A percentile compares a stretch with the other conserved stretches of the same genome.
phyloP scores from a whole-genome alignment of 2,888 invertebrate genomes.

The Junonia oenone region DNA sequence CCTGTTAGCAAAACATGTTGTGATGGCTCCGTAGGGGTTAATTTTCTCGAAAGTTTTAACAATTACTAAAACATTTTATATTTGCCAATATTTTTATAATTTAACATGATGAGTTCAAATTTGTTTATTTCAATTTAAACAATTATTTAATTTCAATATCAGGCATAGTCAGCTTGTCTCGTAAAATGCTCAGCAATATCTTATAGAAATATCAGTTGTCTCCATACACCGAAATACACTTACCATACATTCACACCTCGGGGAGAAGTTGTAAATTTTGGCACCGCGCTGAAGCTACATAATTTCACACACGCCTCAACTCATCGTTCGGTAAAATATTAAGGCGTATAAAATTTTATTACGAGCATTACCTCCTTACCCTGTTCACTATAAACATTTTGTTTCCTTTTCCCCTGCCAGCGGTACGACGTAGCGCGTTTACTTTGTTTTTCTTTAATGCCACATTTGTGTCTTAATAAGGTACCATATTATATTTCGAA shows the following conservation, averaged over 20 bases:
- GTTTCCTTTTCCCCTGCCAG: constrained; percentile 50
- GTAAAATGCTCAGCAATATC: constrained; percentile 2
- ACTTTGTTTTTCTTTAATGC: constrained; percentile 67
- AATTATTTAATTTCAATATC: not conserved
- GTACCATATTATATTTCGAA: constrained; percentile 66
- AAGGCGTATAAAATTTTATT: constrained; percentile 77
- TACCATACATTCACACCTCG: constrained; percentile 35
- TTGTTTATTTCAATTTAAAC: not conserved
- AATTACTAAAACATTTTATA: not conserved
- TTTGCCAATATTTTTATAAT: not conserved
- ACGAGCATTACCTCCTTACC: constrained; percentile 67
- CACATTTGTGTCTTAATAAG: constrained; percentile 74
- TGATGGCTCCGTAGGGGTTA: constrained; percentile 53
- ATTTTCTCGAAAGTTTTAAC: constrained; percentile 38
- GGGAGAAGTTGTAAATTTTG: constrained; percentile 55
- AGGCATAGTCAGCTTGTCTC: not conserved
- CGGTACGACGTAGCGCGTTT: constrained; percentile 38
- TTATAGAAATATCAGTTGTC: constrained; percentile 19
- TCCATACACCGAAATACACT: constrained; percentile 36
- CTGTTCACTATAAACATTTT: constrained; percentile 68
- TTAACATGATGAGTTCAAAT: too few species aligned
- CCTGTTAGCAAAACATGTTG: constrained; percentile 60
- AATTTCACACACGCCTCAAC: constrained; percentile 72
- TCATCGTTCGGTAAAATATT: constrained; percentile 74
- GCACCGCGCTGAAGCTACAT: constrained; percentile 52